Percentiles rank a stretch among this genome's conserved stretches.
Conservation (phyloP, 2,888 invertebrate species). For the Cheilosia vernalis region DNA sequence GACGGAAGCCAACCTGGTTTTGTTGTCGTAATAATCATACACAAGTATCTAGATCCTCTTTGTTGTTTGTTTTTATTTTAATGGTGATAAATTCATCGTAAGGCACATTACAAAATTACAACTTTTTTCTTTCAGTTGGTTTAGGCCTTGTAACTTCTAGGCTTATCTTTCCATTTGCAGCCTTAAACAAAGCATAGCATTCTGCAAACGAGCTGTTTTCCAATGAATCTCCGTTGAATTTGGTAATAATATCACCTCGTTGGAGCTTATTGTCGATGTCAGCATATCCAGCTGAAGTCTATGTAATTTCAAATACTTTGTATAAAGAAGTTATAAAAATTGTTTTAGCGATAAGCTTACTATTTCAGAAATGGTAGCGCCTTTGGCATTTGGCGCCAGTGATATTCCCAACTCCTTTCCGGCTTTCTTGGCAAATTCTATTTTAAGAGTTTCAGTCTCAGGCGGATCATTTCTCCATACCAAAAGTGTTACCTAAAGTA, state of each 20-base stretch:
- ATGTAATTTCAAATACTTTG: constrained; percentile 65
- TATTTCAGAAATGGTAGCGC: constrained; percentile 96
- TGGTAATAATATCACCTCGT: constrained; percentile 94
- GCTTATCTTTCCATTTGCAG: constrained; percentile 91
- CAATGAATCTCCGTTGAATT: constrained; percentile 94
- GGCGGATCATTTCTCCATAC: constrained; percentile 92
- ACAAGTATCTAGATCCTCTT: no score
- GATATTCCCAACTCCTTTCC: constrained; percentile 95
- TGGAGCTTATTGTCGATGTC: constrained; percentile 94
- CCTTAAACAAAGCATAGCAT: constrained; percentile 95
- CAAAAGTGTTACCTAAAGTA: constrained; percentile 90
- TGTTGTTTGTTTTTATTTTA: constrained; percentile 3
- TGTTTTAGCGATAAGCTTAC: constrained; percentile 85
- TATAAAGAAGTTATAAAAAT: neutral
- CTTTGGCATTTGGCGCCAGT: constrained; percentile 91
- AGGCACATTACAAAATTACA: constrained; percentile 10
- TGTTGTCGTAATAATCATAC: no score
- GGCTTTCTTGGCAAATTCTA: constrained; percentile 93
- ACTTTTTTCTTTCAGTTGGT: constrained; percentile 80
- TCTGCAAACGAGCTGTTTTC: constrained; percentile 91
- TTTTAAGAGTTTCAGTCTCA: constrained; percentile 89
- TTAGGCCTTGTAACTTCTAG: constrained; percentile 95
- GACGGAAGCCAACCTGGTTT: no score
- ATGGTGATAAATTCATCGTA: neutral
- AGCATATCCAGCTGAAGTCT: constrained; percentile 95